Percentiles rank a stretch among this genome's conserved stretches.
Evolutionary conservation across 1,140 invertebrate genomes (phyloP).

Genomic region (Drosophila rufa): DNA sequence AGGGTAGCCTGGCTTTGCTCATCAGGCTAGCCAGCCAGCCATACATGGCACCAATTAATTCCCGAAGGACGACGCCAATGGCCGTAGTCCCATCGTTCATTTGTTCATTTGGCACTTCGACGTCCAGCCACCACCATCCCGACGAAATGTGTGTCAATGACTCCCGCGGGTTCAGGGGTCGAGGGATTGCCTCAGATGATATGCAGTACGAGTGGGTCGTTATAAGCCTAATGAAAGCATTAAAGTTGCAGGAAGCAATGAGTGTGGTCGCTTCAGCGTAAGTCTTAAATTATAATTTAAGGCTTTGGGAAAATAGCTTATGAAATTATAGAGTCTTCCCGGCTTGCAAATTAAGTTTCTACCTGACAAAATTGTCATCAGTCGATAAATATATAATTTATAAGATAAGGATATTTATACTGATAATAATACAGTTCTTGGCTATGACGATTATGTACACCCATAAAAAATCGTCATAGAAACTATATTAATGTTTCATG

Average conservation of each 20-base stretch:
- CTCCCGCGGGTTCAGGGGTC: conserved; percentile 46
- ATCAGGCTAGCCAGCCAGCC: conserved; percentile 12
- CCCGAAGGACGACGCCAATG: conserved; percentile 23
- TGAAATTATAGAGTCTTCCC: not conserved
- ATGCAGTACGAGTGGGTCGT: conserved; percentile 58
- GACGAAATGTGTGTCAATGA: conserved; percentile 75
- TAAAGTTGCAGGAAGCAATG: conserved; percentile 70
- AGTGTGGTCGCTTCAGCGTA: conserved; percentile 14
- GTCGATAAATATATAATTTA: too few species aligned
- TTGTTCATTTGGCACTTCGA: conserved; percentile 40
- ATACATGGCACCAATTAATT: conserved; percentile 33
- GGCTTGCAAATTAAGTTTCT: too few species aligned
- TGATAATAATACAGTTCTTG: not conserved
- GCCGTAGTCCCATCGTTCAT: conserved; percentile 41
- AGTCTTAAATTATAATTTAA: not conserved
- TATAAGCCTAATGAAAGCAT: conserved; percentile 80
- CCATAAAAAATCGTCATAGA: too few species aligned
- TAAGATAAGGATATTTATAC: not conserved
- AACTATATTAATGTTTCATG: too few species aligned
- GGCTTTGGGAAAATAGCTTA: not conserved
- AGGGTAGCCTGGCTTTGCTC: conserved; percentile 3
- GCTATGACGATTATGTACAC: too few species aligned
- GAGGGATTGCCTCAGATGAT: conserved; percentile 30
- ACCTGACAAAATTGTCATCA: not conserved
- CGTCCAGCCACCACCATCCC: conserved; percentile 37